Percentiles rank a stretch among this genome's conserved stretches.
These are phyloP conservation scores for Crocodylus rhombifer DNA, from an alignment of 2,797 vertebrate species.

Conservation along the genomic window DNA sequence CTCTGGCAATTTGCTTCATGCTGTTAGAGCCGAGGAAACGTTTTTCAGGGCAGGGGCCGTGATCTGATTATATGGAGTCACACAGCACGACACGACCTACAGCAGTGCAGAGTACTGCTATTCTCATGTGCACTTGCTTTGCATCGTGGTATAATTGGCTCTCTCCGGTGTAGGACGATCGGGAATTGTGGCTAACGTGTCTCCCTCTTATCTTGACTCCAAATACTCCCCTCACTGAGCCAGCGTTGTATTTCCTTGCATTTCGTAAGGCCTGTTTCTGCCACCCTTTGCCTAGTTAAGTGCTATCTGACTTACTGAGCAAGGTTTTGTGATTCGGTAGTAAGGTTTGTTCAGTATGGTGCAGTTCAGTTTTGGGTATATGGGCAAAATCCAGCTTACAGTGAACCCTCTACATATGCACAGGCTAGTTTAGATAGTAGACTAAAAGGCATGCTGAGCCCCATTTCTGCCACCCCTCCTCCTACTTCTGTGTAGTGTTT, in stretches of 20 bases:
- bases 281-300: no score
- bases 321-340: not conserved
- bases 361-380: rapidly evolving
- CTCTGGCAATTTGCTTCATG: not conserved
- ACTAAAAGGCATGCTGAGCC: not conserved
- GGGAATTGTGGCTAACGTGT: no score
- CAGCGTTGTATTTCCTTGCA: rapidly evolving
- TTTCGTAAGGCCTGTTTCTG: no score
- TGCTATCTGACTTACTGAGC: no score
- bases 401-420: rapidly evolving
- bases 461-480: not conserved
- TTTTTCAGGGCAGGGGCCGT: not conserved
- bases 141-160: no score
- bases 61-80: no score
- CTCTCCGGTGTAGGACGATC: no score
- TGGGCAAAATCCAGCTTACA: no score
- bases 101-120: not conserved
- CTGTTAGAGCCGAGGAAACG: not conserved
- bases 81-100: not conserved
- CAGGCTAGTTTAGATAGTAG: rapidly evolving
- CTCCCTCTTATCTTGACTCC: no score
- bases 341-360: not conserved
- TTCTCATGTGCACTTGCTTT: no score
- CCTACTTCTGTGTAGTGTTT: rapidly evolving
- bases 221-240: rapidly evolving